Base-by-base conservation (phyloP, 2,113 vertebrate genomes). In the Speoplatyrhinus poulsoni region DNA sequence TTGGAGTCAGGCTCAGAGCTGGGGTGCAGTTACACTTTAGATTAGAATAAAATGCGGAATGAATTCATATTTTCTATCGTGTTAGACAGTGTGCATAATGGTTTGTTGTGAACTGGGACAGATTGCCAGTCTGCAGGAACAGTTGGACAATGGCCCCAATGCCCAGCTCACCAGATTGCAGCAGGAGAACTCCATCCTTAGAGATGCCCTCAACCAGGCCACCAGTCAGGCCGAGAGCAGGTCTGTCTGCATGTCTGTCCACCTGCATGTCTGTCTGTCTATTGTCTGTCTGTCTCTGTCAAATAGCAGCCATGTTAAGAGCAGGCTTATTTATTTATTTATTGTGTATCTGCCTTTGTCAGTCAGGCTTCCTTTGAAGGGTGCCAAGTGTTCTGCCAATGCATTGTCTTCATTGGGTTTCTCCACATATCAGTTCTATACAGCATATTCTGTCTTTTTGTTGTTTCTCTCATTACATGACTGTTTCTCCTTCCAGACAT, bases 171-270 rank as follows among this genome's bases (percentile, higher is more conserved):
- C 93, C 60, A 92, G 93, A 9, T 75, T 95, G 60, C 93, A 94
- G 83, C 94, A 95, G 75, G 94, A 95, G 81, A 95, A 95, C 85
- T 93, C 92, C 62, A 95, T 95, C 82, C 90, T 95, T 50, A 88
- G 94, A 69, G 94, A 95, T 0, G 94, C 94, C 19, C 87, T 95
- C 81, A 95, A 95, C 84, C 91, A 95, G 82, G 94, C 94, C 64
- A 95, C 94, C 0, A 95, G 94, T 83, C 93, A 94, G 81, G 92
- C 78, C 8, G 94, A 95, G 74, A 95, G 94, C 95, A 95, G 93
- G 94, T 95, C 92, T 41, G 36, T 41, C 36, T 12, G 49, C 26
- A 49, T 49, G 48, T 12, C 54, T 56, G 94, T 95, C 92, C 7
- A 5, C 3, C 36, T 12, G 49, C 26, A 49, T 49, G 48, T 12